Conservation (phyloP, 2,797 vertebrate genomes). For the Acanthornis magna region DNA sequence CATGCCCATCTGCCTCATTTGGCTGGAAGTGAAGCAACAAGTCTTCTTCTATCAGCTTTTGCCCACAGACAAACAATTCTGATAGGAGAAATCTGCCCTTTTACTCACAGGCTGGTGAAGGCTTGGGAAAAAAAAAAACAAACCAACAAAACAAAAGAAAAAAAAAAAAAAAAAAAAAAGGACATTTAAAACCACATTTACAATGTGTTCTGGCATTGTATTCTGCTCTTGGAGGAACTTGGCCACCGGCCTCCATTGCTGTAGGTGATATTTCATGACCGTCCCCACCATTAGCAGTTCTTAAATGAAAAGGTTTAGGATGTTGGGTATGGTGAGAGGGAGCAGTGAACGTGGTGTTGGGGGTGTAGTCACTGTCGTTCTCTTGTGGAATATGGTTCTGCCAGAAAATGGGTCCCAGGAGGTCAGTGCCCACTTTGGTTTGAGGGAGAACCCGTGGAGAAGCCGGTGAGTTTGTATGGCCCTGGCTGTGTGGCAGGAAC, state of each 20-base stretch:
- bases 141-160: neutral
- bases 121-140: neutral
- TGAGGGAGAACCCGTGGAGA: neutral
- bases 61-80: neutral
- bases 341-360: accelerated
- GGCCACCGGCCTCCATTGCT: neutral
- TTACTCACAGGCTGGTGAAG: neutral
- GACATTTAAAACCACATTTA: neutral
- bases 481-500: neutral
- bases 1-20: neutral
- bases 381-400: neutral
- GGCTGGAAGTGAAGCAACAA: neutral
- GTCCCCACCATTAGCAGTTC: neutral
- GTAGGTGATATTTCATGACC: neutral
- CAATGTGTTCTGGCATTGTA: neutral
- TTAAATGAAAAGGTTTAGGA: neutral
- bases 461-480: accelerated
- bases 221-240: neutral
- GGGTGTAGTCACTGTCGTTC: neutral
- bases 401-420: neutral
- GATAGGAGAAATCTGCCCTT: neutral
- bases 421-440: neutral
- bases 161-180: neutral
- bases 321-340: neutral
- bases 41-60: neutral